These are phyloP conservation scores for Egretta garzetta DNA, from an alignment of 2,113 vertebrate species.

Conservation along the genomic window DNA sequence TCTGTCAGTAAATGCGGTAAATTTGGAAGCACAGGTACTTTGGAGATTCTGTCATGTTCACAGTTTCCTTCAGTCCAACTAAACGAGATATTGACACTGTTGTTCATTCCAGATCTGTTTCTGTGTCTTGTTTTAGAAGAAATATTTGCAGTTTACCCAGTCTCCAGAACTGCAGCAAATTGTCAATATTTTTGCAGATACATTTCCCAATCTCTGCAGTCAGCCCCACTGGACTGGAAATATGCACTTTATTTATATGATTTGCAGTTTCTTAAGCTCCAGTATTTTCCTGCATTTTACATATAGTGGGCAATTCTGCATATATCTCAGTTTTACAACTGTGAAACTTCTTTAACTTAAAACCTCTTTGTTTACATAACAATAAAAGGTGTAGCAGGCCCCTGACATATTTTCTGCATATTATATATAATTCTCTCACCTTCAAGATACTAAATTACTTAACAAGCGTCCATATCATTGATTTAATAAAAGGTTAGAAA, in stretches of 20 bases:
- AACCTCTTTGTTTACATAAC: background rate
- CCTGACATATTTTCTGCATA: background rate
- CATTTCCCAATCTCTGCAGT: background rate
- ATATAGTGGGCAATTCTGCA: background rate
- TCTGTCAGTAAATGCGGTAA: background rate
- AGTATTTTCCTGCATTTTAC: background rate
- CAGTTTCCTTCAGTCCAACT: background rate
- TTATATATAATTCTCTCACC: background rate
- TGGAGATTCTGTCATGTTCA: background rate
- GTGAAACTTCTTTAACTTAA: background rate
- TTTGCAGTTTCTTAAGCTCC: background rate
- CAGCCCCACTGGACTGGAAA: background rate
- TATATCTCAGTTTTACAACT: background rate
- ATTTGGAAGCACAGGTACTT: background rate
- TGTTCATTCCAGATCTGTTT: background rate
- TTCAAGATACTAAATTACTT: constrained; percentile 8
- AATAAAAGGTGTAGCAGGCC: background rate
- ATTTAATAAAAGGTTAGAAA: background rate
- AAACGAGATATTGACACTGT: background rate
- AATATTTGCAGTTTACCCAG: background rate
- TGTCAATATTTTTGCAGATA: background rate
- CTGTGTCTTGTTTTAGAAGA: background rate
- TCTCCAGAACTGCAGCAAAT: background rate
- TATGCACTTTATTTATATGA: background rate
- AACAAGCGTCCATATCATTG: background rate